phyloP scores from a whole-genome alignment of 2,797 vertebrate species.

The Pseudotriccus pelzelni region DNA sequence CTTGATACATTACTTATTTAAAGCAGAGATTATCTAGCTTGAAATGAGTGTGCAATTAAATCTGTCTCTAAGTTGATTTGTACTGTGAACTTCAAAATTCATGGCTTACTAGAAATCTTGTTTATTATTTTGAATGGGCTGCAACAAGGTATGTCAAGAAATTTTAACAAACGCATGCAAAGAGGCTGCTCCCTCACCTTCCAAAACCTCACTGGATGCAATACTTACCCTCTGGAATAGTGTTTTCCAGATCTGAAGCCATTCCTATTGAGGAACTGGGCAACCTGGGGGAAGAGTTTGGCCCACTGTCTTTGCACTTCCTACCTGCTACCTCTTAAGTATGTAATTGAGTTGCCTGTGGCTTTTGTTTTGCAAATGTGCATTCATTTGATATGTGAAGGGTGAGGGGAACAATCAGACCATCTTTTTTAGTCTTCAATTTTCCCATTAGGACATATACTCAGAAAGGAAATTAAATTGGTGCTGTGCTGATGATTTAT shows the following conservation, averaged over 20 bases:
- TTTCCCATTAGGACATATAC: constrained; percentile 46
- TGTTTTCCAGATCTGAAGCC: background rate
- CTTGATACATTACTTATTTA: constrained; percentile 40
- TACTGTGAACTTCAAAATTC: background rate
- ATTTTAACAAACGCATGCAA: background rate
- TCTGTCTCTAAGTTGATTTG: background rate
- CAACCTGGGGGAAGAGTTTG: background rate
- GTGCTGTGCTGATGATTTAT: constrained; percentile 51
- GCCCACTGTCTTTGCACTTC: background rate
- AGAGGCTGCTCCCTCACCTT: background rate
- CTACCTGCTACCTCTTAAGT: background rate
- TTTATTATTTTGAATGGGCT: background rate
- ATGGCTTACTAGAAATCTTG: background rate
- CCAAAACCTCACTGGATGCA: background rate
- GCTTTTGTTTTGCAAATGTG: constrained; percentile 36
- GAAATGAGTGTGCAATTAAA: background rate
- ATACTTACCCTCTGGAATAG: background rate
- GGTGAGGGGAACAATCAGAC: background rate
- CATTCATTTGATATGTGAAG: background rate
- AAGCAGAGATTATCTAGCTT: background rate
- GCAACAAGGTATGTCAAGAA: background rate
- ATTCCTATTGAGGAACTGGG: background rate
- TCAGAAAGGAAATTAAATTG: constrained; percentile 56
- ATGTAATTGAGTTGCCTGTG: background rate
- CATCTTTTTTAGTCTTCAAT: constrained; percentile 2